These are phyloP conservation scores for Phocoena phocoena DNA, from an alignment of 2,113 vertebrate species.

Conservation along the genomic window DNA sequence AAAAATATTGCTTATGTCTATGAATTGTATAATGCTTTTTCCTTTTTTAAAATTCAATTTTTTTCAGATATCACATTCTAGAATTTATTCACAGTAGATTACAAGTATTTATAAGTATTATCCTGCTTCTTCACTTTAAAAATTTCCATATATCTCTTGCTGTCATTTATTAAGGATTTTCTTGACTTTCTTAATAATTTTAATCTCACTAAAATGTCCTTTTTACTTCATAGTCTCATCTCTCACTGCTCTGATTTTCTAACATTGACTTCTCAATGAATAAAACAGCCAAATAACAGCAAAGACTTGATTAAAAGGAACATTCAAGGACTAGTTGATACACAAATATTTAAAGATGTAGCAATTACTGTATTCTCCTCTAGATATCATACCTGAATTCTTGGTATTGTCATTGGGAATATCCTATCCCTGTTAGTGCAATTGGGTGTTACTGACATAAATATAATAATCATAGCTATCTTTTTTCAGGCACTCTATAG, in stretches of 20 bases:
- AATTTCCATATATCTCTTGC: not conserved
- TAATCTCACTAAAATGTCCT: not conserved
- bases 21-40: not conserved
- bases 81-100: not conserved
- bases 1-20: not conserved
- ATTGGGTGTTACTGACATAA: not conserved
- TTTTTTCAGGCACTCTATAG: not conserved
- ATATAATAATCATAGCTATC: not conserved
- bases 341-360: not conserved
- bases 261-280: not conserved
- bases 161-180: not conserved
- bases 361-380: not conserved
- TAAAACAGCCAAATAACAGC: not conserved
- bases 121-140: not conserved
- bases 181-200: not conserved
- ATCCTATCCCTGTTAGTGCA: not conserved
- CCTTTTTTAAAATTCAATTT: not conserved
- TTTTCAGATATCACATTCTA: not conserved
- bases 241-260: not conserved
- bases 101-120: not conserved
- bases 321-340: not conserved
- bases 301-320: not conserved
- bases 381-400: not conserved
- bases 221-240: not conserved
- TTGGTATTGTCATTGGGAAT: not conserved